phyloP scores from a whole-genome alignment of 2,888 invertebrate genomes.

The Tachina grossa region DNA sequence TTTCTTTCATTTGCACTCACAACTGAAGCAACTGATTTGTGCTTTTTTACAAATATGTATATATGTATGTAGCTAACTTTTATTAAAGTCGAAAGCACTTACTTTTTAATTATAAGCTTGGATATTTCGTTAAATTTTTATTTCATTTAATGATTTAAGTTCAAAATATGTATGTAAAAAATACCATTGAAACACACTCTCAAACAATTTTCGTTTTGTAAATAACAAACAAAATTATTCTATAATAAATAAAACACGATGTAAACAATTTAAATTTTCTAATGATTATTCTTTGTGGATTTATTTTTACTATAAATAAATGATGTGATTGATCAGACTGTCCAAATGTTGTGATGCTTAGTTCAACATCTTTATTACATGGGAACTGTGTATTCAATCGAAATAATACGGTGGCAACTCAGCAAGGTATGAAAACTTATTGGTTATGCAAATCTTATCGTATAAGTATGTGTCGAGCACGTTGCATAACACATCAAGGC shows the following conservation, averaged over 20 bases:
- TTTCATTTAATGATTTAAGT: slow-evolving; percentile 41
- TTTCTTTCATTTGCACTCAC: neutral
- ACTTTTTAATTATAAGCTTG: slow-evolving; percentile 21
- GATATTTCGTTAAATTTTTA: slow-evolving; percentile 34
- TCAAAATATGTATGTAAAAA: slow-evolving; percentile 28
- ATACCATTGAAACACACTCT: slow-evolving; percentile 33
- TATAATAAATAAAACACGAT: slow-evolving; percentile 43
- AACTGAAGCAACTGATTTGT: neutral
- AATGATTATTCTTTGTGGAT: slow-evolving; percentile 54
- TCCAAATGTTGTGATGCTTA: slow-evolving; percentile 83
- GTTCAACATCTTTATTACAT: slow-evolving; percentile 82
- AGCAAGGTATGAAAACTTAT: slow-evolving; percentile 83
- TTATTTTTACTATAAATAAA: slow-evolving; percentile 53
- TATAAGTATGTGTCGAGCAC: slow-evolving; percentile 83
- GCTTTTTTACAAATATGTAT: neutral
- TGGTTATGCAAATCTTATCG: slow-evolving; percentile 83
- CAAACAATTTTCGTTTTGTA: slow-evolving; percentile 60
- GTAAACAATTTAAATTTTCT: slow-evolving; percentile 52
- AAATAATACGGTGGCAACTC: slow-evolving; percentile 83
- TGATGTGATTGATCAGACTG: slow-evolving; percentile 76
- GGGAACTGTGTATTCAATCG: slow-evolving; percentile 83
- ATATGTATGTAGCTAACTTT: neutral
- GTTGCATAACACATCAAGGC: slow-evolving; percentile 83
- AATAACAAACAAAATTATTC: slow-evolving; percentile 58
- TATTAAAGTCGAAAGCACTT: neutral